Evolutionary conservation across 2,113 vertebrate species (phyloP).

Genomic region (Cynopterus brachyotis): DNA sequence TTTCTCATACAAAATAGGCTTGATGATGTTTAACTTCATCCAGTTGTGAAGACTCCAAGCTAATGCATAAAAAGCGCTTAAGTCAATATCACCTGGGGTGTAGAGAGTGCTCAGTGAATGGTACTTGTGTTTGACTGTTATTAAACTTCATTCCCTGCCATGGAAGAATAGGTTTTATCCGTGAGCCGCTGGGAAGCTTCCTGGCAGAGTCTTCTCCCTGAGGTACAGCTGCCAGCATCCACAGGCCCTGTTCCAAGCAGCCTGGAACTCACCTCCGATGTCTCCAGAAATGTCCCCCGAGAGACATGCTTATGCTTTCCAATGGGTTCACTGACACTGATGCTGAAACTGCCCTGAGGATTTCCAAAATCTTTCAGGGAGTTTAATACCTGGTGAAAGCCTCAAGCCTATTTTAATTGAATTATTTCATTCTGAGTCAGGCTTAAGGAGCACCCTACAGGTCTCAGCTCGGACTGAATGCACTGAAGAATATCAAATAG

Average conservation of each 20-base stretch:
- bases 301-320: not conserved
- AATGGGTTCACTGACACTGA: not conserved
- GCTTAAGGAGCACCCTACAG: not conserved
- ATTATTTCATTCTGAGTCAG: slow-evolving; percentile 35
- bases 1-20: not conserved
- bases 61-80: not conserved
- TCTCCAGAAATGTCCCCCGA: not conserved
- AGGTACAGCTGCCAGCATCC: not conserved
- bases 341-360: not conserved
- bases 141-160: not conserved
- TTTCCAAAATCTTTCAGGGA: slow-evolving; percentile 21
- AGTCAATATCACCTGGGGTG: not conserved
- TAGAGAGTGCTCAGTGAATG: not conserved
- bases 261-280: not conserved
- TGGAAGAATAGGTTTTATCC: not conserved
- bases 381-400: slow-evolving; percentile 27
- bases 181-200: not conserved
- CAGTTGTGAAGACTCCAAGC: not conserved
- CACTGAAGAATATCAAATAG: slow-evolving; percentile 7
- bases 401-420: not conserved
- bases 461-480: slow-evolving; percentile 26
- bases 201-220: not conserved
- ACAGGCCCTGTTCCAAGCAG: not conserved
- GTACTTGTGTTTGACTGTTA: not conserved
- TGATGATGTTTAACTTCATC: not conserved